phyloP scores from a whole-genome alignment of 1,140 invertebrate species.

The Nasonia vitripennis region DNA sequence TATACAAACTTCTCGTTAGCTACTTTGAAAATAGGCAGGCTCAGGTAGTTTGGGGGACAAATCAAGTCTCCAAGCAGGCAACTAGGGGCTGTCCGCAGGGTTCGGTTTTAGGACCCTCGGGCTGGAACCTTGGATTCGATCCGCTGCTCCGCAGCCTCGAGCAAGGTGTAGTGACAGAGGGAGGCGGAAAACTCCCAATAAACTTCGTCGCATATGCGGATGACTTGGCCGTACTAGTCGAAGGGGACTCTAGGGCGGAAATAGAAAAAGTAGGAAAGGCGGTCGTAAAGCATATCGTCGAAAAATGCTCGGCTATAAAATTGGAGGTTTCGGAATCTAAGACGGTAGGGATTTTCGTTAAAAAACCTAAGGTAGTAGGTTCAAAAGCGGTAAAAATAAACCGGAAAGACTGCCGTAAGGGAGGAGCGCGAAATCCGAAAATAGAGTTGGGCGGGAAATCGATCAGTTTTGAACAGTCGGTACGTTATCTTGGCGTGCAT shows the following conservation, averaged over 20 bases:
- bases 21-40: too few species aligned
- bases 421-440: conserved; percentile 50
- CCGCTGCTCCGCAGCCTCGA: conserved; percentile 62
- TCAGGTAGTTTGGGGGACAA: too few species aligned
- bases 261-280: too few species aligned
- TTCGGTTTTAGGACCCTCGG: conserved; percentile 65
- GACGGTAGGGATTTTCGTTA: too few species aligned
- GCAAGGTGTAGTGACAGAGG: conserved; percentile 59
- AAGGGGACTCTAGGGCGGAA: too few species aligned
- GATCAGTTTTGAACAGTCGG: too few species aligned
- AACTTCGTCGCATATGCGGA: too few species aligned
- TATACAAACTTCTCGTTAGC: background rate
- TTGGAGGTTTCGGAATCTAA: conserved; percentile 53
- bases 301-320: background rate
- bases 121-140: conserved; percentile 60
- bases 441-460: too few species aligned
- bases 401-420: conserved; percentile 55
- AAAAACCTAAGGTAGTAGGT: too few species aligned
- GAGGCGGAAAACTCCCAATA: background rate
- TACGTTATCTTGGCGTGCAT: too few species aligned
- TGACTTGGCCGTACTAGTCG: too few species aligned
- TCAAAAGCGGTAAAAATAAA: conserved; percentile 45
- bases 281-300: background rate
- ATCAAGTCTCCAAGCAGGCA: background rate
- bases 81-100: conserved; percentile 67